phyloP scores from a whole-genome alignment of 2,797 vertebrate genomes.

The Eleutherodactylus coqui region DNA sequence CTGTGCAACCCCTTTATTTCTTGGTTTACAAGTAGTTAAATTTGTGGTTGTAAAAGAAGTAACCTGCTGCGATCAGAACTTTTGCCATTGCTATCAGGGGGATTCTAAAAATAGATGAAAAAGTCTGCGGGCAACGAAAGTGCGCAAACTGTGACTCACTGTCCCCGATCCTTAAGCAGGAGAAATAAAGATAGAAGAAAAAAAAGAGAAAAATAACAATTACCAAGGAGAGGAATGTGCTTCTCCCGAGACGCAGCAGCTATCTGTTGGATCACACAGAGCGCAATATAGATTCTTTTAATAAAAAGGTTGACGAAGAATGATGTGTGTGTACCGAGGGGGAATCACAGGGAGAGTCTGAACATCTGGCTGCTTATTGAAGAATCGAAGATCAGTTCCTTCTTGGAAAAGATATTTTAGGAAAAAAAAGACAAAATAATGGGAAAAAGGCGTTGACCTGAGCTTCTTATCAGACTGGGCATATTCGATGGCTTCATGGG shows the following conservation, averaged over 20 bases:
- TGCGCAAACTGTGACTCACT: conserved; percentile 42
- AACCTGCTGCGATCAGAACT: conserved; percentile 46
- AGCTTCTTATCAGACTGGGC: too few relatives aligned
- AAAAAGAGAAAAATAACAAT: conserved; percentile 6
- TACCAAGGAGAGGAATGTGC: background rate
- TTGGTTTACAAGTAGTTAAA: conserved; percentile 9
- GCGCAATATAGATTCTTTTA: background rate
- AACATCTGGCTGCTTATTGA: too few relatives aligned
- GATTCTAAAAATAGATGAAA: conserved; percentile 55
- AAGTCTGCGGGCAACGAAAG: conserved; percentile 25
- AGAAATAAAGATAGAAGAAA: conserved; percentile 4
- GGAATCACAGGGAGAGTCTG: too few relatives aligned
- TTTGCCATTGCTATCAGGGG: conserved; percentile 37
- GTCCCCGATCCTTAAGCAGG: conserved; percentile 17
- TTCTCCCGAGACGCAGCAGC: background rate
- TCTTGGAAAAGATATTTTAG: too few relatives aligned
- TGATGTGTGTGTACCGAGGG: background rate
- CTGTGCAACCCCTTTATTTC: too few relatives aligned
- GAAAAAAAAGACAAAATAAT: too few relatives aligned
- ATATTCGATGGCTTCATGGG: too few relatives aligned
- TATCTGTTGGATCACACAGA: background rate
- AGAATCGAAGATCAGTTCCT: too few relatives aligned
- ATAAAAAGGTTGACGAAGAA: background rate
- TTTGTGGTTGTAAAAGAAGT: background rate
- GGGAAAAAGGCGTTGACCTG: too few relatives aligned